phyloP scores from a whole-genome alignment of 2,113 vertebrate species.

The Anguilla rostrata region DNA sequence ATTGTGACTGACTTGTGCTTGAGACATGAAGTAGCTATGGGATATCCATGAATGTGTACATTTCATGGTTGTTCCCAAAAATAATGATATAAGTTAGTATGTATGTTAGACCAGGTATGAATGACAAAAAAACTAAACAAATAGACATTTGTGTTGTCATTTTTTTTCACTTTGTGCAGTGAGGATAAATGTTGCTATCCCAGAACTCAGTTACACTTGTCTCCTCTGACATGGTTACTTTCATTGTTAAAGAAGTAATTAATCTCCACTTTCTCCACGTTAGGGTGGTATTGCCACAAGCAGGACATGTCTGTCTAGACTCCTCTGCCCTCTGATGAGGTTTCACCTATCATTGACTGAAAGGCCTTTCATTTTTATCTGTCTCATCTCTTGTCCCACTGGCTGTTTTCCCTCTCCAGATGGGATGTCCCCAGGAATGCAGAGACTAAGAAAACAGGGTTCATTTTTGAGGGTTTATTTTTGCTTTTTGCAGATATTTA shows the following conservation, averaged over 20 bases:
- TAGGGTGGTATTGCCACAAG: slow-evolving; percentile 54
- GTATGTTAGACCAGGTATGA: not conserved
- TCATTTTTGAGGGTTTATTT: too few species aligned
- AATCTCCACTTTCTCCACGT: slow-evolving; percentile 72
- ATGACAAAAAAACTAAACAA: not conserved
- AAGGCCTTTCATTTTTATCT: slow-evolving; percentile 62
- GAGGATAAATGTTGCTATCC: slow-evolving; percentile 18
- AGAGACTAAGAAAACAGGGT: not conserved
- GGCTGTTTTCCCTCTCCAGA: slow-evolving; percentile 17
- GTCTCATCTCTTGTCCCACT: slow-evolving; percentile 56
- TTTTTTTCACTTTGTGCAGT: slow-evolving; percentile 59
- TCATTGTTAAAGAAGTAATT: slow-evolving; percentile 62
- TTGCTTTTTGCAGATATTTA: too few species aligned
- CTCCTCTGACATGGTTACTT: slow-evolving; percentile 63
- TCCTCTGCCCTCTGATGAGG: slow-evolving; percentile 58
- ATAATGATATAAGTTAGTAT: not conserved
- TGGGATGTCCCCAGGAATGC: slow-evolving; percentile 4
- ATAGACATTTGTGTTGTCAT: slow-evolving; percentile 31
- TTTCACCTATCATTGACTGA: slow-evolving; percentile 59
- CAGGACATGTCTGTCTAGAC: slow-evolving; percentile 58
- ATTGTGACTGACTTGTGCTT: too few species aligned
- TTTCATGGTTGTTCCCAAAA: not conserved
- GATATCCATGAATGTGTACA: too few species aligned
- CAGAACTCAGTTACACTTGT: not conserved
- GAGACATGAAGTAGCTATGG: too few species aligned